Evolutionary conservation across 2,888 invertebrate species (phyloP), one percentile per base, ranked within the genome.

Genomic region (Parnassius apollo): DNA sequence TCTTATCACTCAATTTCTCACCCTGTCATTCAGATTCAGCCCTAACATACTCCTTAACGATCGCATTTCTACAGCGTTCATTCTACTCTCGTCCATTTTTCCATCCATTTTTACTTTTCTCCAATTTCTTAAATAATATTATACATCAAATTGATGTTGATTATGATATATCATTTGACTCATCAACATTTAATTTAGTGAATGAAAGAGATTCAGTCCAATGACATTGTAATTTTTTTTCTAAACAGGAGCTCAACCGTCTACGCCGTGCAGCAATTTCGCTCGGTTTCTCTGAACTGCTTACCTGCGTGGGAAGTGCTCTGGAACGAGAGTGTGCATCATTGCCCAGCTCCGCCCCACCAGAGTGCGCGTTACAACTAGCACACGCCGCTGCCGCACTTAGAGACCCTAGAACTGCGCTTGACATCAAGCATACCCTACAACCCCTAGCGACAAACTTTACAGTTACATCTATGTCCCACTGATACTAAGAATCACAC

Each of bases 211-310:
- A 25, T 35, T 35, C 35, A 7, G 35, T 35, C 7, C 35, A 35
- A 35, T 35, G 7, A 35, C 35, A 4, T 4, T 35, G 35, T 35
- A 35, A 35, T 35, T 35, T 35, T 35, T 7, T 25, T 42, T 9
- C 2, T 9, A 56, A 46, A 1, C 77, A 97, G 97, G 99, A 99
- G 88, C 86, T 99, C 59, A 99, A 98, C 86, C 93, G 98, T 55
- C 93, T 99, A 44, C 93, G 98, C 9, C 94, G 97, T 69, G 98
- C 98, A 35, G 98, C 98, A 0, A 93, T 98, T 59, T 96, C 98
- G 0, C 94, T 98, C 68, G 98, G 98, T 0, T 99, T 98, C 85
- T 93, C 96, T 1, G 98, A 98, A 73, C 91, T 98, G 44, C 88
- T 99, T 22, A 96, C 96, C 67, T 96, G 97, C 1, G 93, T 99